Evolutionary conservation across 1,140 invertebrate genomes (phyloP), one percentile per base, ranked within the genome.

Genomic region (Zaprionus inermis): DNA sequence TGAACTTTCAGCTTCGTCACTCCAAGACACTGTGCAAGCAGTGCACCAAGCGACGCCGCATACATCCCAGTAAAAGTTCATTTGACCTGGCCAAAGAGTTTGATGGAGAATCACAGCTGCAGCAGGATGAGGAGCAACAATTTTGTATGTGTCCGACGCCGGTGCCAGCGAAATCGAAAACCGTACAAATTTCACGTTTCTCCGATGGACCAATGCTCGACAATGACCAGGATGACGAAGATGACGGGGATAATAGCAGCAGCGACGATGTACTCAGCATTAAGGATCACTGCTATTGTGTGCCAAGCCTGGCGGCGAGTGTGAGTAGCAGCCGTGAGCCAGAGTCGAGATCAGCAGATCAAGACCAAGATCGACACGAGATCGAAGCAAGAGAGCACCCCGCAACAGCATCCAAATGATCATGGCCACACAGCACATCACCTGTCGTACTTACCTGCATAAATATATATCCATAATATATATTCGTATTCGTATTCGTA

Each of bases 241-340:
- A 76, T 32, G 68, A 76, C 1, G 22, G 49, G 14, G 61, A 65
- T 11, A 81, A 84, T 28, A 79, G 76, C 55, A 81, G 66, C 56
- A 91, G 91, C 56, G 91, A 91, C 34, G 91, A 92, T 76, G 78
- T 88, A 49, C 79, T 92, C 11, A 91, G 84, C 64, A 72, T 92
- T 20, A 91, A 92, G 77, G 91, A 92, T 60, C 91, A 92, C 67
- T 92, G 88, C 67, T 92, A 92, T 72, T 91, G 91, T 64, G 89
- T 92, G 46, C 91, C 91, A 74, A 92, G 91, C 67, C 69, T 92
- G 78, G 91, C 91, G 70, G 89, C 89, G 74, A 91, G 89, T 91
- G 91, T 92, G 91, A 92, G 91, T 92, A 88, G 55, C 61, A 65
- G 54, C 44, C 11, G 44, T 5, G 44, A 9, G 64, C 46, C 12